These are phyloP conservation scores for Mallateleia sp. DNA, from an alignment of 2,888 invertebrate genomes.

Conservation along the genomic window DNA sequence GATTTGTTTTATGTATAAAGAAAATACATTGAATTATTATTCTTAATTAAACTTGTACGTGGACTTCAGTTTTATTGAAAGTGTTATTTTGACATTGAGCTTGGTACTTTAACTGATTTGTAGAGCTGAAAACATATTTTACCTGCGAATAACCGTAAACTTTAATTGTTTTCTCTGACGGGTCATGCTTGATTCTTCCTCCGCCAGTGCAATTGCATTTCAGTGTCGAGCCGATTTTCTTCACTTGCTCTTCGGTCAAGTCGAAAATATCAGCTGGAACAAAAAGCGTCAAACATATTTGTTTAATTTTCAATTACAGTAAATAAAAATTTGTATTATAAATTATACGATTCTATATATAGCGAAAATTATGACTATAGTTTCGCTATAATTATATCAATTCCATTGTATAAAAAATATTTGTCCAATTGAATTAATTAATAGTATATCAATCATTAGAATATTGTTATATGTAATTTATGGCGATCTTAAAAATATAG, in stretches of 20 bases:
- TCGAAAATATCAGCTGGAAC: slow-evolving; percentile 95
- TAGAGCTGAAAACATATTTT: slow-evolving; percentile 32
- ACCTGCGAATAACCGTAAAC: slow-evolving; percentile 98
- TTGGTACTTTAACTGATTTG: slow-evolving; percentile 11
- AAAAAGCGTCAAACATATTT: slow-evolving; percentile 12
- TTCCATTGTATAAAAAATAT: too few relatives aligned
- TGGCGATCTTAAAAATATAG: too few relatives aligned
- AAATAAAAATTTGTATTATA: too few relatives aligned
- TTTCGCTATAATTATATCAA: too few relatives aligned
- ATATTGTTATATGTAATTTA: too few relatives aligned
- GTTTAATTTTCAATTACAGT: too few relatives aligned
- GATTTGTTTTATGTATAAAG: too few relatives aligned
- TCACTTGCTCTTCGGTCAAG: slow-evolving; percentile 90
- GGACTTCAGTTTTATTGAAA: neutral
- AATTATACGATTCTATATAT: too few relatives aligned
- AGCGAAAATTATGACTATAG: too few relatives aligned
- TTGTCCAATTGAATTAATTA: too few relatives aligned
- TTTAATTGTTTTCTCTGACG: slow-evolving; percentile 94
- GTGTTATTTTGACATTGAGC: neutral
- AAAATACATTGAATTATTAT: neutral
- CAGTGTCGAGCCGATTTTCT: slow-evolving; percentile 90
- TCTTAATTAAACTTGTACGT: neutral
- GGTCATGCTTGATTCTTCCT: slow-evolving; percentile 96
- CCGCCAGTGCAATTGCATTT: slow-evolving; percentile 97
- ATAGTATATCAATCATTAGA: too few relatives aligned